Percentiles rank a stretch among this genome's conserved stretches.
Conservation (phyloP, 2,113 vertebrate genomes). For the Diphyllodes magnificus region DNA sequence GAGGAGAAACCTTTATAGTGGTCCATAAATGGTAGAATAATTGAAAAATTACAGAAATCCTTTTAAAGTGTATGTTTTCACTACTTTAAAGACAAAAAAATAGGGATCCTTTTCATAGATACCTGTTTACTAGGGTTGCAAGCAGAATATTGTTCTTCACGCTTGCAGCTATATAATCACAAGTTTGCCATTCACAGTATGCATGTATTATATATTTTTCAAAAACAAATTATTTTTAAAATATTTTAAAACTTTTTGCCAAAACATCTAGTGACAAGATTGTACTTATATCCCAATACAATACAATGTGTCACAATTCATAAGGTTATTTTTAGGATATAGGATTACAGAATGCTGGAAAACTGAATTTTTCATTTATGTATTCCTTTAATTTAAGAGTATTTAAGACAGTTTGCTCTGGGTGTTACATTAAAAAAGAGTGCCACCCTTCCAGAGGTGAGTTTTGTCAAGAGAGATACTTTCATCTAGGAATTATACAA, state of each 20-base stretch:
- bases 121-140: neutral
- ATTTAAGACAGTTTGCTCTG: neutral
- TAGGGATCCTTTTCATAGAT: neutral
- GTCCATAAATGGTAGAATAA: neutral
- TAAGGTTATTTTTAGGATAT: neutral
- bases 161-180: neutral
- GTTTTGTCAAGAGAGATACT: neutral
- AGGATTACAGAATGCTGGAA: neutral
- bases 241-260: neutral
- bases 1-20: neutral
- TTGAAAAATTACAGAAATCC: neutral
- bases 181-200: neutral
- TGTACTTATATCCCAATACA: neutral
- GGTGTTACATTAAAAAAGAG: neutral
- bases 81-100: neutral
- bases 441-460: neutral
- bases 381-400: neutral
- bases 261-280: neutral
- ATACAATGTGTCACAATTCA: neutral
- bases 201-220: neutral
- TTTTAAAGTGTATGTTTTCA: neutral
- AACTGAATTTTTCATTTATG: neutral
- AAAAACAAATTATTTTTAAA: neutral
- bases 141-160: neutral
- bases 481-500: neutral